Evolutionary conservation across 2,888 invertebrate genomes (phyloP).

Genomic region (Phyto melanocephala): DNA sequence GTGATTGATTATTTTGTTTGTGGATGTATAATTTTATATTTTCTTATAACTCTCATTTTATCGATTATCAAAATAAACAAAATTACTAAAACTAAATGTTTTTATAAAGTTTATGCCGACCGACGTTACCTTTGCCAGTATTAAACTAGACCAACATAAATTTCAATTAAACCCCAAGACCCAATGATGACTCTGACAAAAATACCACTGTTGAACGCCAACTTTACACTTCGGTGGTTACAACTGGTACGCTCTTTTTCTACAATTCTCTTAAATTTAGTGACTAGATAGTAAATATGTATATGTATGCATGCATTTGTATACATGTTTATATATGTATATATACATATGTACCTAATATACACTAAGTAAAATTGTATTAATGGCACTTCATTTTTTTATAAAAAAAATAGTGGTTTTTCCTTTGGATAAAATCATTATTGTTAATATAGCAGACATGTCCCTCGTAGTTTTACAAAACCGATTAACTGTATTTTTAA

Average conservation of each 20-base stretch:
- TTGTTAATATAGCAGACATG: too few relatives aligned
- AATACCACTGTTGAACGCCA: conserved; percentile 25
- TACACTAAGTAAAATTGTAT: background rate
- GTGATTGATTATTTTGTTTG: background rate
- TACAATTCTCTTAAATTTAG: conserved; percentile 30
- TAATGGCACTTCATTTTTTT: too few relatives aligned
- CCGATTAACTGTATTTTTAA: too few relatives aligned
- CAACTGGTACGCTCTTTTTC: conserved; percentile 32
- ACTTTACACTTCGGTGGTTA: conserved; percentile 58
- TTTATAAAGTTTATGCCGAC: background rate
- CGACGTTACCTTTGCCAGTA: conserved; percentile 36
- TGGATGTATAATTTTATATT: background rate
- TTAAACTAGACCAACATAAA: conserved; percentile 34
- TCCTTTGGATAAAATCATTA: too few relatives aligned
- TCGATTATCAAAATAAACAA: conserved; percentile 35
- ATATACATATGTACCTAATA: background rate
- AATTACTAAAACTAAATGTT: background rate
- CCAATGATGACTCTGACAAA: conserved; percentile 24
- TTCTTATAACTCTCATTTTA: background rate
- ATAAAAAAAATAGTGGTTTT: too few relatives aligned
- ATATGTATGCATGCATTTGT: background rate
- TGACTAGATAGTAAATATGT: background rate
- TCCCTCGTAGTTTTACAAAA: too few relatives aligned
- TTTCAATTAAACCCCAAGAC: conserved; percentile 29
- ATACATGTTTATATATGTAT: background rate